These are phyloP conservation scores for Brachionus plicatilis DNA, from an alignment of 1,140 invertebrate species.

Conservation along the genomic window DNA sequence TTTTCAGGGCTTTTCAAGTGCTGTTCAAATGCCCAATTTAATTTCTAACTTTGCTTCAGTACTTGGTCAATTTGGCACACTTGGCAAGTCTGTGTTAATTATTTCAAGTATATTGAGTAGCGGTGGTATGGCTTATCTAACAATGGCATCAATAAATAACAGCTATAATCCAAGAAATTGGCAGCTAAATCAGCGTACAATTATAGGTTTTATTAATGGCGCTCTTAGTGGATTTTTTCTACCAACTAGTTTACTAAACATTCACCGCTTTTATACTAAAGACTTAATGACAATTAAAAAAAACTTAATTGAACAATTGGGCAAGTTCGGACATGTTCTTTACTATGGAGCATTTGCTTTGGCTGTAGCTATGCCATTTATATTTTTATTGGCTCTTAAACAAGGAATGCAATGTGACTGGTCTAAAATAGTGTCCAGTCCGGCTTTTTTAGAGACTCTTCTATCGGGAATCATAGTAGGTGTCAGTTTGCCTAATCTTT, in stretches of 20 bases:
- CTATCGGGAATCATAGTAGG: background rate
- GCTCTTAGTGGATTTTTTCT: background rate
- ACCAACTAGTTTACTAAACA: background rate
- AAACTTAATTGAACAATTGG: background rate
- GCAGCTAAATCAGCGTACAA: background rate
- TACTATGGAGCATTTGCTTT: background rate
- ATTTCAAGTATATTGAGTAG: background rate
- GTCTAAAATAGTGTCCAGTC: background rate
- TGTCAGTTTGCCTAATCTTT: background rate
- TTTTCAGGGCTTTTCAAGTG: background rate
- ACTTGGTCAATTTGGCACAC: background rate
- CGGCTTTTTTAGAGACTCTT: background rate
- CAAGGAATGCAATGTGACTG: background rate
- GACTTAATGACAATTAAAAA: background rate
- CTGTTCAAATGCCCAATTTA: background rate
- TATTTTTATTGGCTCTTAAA: background rate
- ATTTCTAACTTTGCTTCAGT: background rate
- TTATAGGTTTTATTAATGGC: background rate
- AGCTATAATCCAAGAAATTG: constrained; percentile 10
- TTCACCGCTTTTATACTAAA: background rate
- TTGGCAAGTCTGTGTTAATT: background rate
- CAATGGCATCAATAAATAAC: background rate
- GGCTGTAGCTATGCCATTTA: background rate
- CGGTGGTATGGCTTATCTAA: background rate
- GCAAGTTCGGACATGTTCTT: background rate